These are phyloP conservation scores for Neocrepidodera transversa DNA, from an alignment of 2,888 invertebrate genomes.

Conservation along the genomic window DNA sequence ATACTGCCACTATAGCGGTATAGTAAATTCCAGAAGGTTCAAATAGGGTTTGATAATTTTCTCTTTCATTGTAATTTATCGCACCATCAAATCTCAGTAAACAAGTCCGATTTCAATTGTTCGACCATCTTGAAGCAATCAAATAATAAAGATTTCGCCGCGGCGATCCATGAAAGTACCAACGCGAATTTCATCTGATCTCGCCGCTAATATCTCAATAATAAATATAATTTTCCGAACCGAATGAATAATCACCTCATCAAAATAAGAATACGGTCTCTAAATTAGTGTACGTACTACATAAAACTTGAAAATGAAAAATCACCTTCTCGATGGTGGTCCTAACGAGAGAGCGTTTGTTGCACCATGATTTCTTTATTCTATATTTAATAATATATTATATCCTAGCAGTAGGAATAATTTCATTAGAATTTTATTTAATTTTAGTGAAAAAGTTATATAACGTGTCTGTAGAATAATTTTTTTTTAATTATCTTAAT, in stretches of 20 bases:
- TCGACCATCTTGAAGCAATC: conserved; percentile 6
- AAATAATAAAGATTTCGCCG: conserved; percentile 13
- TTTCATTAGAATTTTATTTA: no score
- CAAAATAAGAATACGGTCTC: conserved; percentile 28
- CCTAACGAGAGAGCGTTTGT: not conserved
- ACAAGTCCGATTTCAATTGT: conserved; percentile 8
- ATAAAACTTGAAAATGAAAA: conserved; percentile 21
- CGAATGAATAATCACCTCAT: conserved; percentile 30
- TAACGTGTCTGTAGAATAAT: no score
- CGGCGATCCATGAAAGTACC: conserved; percentile 14
- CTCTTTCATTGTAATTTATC: not conserved
- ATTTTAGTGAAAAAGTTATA: no score
- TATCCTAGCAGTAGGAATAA: no score
- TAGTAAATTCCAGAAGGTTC: no score
- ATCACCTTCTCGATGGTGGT: conserved; percentile 20
- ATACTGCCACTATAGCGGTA: no score
- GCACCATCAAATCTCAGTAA: not conserved
- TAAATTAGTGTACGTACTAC: conserved; percentile 29
- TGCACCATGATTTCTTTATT: not conserved
- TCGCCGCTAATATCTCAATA: conserved; percentile 33
- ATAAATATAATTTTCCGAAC: conserved; percentile 31
- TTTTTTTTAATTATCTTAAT: no score
- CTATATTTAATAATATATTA: no score
- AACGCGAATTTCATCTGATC: conserved; percentile 30
- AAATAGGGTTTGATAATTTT: not conserved